Conservation (phyloP, 1,140 invertebrate species). For the Chironomus striatipennis region DNA sequence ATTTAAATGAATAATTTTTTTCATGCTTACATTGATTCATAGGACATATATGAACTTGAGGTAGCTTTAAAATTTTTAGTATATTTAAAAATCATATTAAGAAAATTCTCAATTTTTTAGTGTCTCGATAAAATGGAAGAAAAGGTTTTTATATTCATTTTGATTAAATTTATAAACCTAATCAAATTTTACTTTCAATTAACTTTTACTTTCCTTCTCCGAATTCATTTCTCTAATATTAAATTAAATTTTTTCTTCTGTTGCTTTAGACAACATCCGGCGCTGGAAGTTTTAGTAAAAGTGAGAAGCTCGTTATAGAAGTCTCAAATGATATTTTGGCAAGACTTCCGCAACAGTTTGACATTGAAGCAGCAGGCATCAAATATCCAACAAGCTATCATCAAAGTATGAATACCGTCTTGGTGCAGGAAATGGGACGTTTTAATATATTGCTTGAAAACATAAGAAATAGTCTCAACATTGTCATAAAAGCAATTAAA, state of each 20-base stretch:
- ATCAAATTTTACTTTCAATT: too few species aligned
- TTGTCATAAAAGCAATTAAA: slow-evolving; percentile 83
- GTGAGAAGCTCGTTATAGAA: slow-evolving; percentile 60
- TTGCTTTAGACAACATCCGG: slow-evolving; percentile 40
- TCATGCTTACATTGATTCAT: neutral
- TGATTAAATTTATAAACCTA: neutral
- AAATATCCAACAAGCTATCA: slow-evolving; percentile 73
- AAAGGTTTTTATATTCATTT: neutral
- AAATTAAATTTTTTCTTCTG: neutral
- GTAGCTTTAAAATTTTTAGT: slow-evolving; percentile 1
- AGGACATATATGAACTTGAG: neutral
- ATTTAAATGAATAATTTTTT: neutral
- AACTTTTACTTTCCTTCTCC: neutral
- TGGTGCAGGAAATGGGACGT: slow-evolving; percentile 87
- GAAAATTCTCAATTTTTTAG: neutral
- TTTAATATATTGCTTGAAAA: slow-evolving; percentile 73
- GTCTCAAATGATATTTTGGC: slow-evolving; percentile 61
- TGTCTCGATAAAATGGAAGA: neutral
- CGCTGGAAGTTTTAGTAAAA: slow-evolving; percentile 43
- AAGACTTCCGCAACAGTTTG: slow-evolving; percentile 65
- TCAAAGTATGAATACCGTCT: slow-evolving; percentile 64
- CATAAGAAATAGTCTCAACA: slow-evolving; percentile 65
- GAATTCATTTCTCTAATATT: slow-evolving; percentile 20
- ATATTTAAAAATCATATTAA: too few species aligned
- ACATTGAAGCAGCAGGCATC: slow-evolving; percentile 54